These are phyloP conservation scores for Octodon degus DNA, from an alignment of 2,113 vertebrate genomes.

Conservation along the genomic window DNA sequence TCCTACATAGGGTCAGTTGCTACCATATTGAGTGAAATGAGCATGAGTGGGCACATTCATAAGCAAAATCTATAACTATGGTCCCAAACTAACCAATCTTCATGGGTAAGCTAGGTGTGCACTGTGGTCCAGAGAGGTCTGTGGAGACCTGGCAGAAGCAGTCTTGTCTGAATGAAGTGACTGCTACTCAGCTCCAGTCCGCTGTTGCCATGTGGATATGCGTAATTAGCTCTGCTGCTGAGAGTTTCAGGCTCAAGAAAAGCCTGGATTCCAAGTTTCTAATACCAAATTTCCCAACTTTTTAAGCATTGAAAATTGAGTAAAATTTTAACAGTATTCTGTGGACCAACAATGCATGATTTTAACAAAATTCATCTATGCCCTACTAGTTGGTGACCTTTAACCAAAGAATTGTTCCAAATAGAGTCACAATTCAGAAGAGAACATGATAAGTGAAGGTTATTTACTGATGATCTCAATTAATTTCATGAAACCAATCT, in stretches of 20 bases:
- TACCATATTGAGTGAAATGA: background rate
- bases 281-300: background rate
- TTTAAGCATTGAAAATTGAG: background rate
- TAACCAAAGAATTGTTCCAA: background rate
- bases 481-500: background rate
- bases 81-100: background rate
- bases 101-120: background rate
- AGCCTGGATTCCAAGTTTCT: background rate
- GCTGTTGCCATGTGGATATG: background rate
- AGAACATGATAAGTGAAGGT: background rate
- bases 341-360: constrained; percentile 3
- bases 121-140: background rate
- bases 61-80: background rate
- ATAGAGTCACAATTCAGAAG: background rate
- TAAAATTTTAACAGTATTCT: constrained; percentile 11
- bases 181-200: background rate
- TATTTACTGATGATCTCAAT: background rate
- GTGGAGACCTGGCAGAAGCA: background rate
- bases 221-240: background rate
- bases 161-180: background rate
- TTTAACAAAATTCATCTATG: constrained; percentile 56
- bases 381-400: background rate
- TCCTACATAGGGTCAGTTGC: background rate
- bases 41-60: background rate
- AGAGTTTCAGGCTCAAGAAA: constrained; percentile 28